Percentiles rank a stretch among this genome's conserved stretches.
phyloP scores from a whole-genome alignment of 2,797 vertebrate species.

The Calcarius lapponicus region DNA sequence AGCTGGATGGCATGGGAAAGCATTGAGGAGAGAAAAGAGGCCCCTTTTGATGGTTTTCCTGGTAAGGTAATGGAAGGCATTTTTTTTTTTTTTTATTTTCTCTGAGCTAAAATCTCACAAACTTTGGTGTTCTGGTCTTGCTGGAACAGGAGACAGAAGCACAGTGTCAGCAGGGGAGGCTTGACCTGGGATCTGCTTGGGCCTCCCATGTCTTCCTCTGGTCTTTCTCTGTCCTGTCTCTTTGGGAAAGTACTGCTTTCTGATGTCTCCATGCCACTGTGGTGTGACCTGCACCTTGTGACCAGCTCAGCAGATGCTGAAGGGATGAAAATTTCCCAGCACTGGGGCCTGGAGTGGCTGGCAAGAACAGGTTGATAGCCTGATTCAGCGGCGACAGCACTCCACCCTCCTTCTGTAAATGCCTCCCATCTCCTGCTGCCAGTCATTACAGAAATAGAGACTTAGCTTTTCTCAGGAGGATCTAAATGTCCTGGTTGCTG shows the following conservation, averaged over 20 bases:
- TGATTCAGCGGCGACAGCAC: not conserved
- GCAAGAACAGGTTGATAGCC: not conserved
- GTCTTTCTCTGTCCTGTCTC: not conserved
- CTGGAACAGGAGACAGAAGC: not conserved
- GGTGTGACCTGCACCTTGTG: not conserved
- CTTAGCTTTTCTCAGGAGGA: constrained; percentile 18
- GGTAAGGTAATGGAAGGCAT: not conserved
- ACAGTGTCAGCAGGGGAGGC: not conserved
- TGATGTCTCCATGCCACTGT: not conserved
- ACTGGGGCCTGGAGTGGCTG: not conserved
- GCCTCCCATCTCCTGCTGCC: constrained; percentile 20
- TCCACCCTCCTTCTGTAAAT: constrained; percentile 28
- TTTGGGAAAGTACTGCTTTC: not conserved
- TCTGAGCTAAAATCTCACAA: not conserved
- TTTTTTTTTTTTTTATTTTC: not conserved
- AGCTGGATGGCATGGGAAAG: not conserved
- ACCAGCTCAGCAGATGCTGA: not conserved
- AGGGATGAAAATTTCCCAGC: not conserved
- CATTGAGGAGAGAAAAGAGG: not conserved
- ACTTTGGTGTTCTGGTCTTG: not conserved
- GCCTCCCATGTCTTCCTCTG: not conserved
- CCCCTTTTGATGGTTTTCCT: not conserved
- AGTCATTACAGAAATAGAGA: constrained; percentile 21
- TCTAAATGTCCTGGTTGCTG: constrained; percentile 38
- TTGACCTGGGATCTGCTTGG: not conserved